Evolutionary conservation across 2,113 vertebrate species (phyloP).

Genomic region (Phocoena phocoena): DNA sequence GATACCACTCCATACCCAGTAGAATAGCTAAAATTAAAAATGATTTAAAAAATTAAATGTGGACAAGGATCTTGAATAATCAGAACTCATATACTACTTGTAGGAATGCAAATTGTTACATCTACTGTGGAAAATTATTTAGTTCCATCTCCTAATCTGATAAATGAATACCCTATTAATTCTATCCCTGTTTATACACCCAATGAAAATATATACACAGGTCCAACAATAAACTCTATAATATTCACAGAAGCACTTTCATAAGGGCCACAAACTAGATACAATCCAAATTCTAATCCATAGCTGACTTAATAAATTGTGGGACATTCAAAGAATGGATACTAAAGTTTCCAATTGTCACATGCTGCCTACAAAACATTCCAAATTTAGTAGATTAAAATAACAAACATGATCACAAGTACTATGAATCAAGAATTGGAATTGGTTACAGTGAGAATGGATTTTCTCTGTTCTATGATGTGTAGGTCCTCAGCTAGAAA

Average conservation of each 20-base stretch:
- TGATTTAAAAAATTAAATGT: not conserved
- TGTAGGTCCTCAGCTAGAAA: not conserved
- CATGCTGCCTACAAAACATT: not conserved
- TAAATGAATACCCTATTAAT: not conserved
- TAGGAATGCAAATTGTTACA: not conserved
- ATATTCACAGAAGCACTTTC: not conserved
- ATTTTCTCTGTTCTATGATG: not conserved
- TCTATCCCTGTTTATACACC: not conserved
- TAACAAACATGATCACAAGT: not conserved
- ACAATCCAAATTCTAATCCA: not conserved
- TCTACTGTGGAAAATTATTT: not conserved
- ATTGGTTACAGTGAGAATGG: not conserved
- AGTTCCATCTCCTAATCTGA: not conserved
- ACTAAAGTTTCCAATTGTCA: not conserved
- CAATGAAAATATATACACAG: not conserved
- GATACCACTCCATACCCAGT: not conserved
- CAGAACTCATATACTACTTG: not conserved
- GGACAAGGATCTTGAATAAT: not conserved
- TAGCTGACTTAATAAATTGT: not conserved
- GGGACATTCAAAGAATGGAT: not conserved
- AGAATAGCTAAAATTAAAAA: not conserved
- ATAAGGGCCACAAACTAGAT: not conserved
- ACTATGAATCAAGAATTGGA: not conserved
- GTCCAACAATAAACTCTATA: not conserved
- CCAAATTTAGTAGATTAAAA: not conserved